Evolutionary conservation across 2,113 vertebrate species (phyloP), one percentile per base, ranked within the genome.

Genomic region (Bubo blakistoni): DNA sequence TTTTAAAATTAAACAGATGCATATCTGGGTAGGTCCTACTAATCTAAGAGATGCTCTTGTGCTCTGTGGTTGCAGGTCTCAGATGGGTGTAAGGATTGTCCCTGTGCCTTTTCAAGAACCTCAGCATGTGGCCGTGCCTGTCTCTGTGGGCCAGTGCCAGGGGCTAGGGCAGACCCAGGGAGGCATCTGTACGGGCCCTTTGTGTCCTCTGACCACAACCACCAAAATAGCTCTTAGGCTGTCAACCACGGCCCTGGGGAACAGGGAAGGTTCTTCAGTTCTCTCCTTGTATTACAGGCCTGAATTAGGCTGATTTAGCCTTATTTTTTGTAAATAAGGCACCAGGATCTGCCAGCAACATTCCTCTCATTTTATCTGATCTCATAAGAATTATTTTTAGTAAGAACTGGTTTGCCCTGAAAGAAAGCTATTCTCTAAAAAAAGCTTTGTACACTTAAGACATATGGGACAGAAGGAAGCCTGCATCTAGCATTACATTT

Each of bases 381-480:
- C 87, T 92, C 93, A 88, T 94, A 95, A 83, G 91, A 88, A 94
- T 90, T 97, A 97, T 96, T 97, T 97, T 97, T 95, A 97, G 96
- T 88, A 97, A 95, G 93, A 86, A 80, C 84, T 80, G 87, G 92
- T 96, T 95, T 96, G 96, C 90, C 91, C 94, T 95, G 87, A 96
- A 96, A 97, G 90, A 96, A 96, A 96, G 90, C 76, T 91, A 90
- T 95, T 91, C 94, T 95, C 93, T 96, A 92, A 93, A 97, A 97
- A 97, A 96, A 96, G 91, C 96, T 94, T 94, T 94, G 72, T 91
- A 94, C 55, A 32, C 34, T 94, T 92, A 92, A 96, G 96, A 95
- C 94, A 91, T 91, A 90, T 82, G 90, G 96, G 70, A 95, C 89
- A 94, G 74, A 85, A 87, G 95, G 85, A 95, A 91, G 90, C 11